Percentiles rank a stretch among this genome's conserved stretches.
Conservation (phyloP, 2,113 vertebrate species). For the Hirundichthys speculiger region DNA sequence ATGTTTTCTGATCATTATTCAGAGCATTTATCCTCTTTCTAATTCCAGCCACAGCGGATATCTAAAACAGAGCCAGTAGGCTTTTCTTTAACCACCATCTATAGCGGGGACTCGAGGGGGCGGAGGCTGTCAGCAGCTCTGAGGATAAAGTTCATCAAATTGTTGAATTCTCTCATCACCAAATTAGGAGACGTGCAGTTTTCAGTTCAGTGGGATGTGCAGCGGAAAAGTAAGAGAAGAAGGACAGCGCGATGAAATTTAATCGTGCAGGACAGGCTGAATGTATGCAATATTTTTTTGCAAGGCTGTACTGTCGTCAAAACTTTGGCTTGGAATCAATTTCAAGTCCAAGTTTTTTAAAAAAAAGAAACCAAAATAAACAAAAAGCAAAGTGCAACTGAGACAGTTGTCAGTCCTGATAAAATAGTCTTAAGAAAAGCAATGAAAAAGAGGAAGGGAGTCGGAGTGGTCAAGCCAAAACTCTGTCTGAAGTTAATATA, state of each 20-base stretch:
- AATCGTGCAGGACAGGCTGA: slow-evolving; percentile 9
- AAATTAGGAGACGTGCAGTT: slow-evolving; percentile 70
- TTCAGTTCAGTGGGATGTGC: slow-evolving; percentile 34
- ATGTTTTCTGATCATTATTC: slow-evolving; percentile 78
- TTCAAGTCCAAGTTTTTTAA: slow-evolving; percentile 1
- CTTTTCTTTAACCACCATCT: slow-evolving; percentile 50
- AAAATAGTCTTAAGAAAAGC: slow-evolving; percentile 52
- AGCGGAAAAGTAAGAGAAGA: slow-evolving; percentile 36
- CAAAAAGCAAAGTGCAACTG: slow-evolving; percentile 35
- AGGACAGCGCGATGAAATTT: slow-evolving; percentile 17
- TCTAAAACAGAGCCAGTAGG: slow-evolving; percentile 66
- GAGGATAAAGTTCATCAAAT: slow-evolving; percentile 61
- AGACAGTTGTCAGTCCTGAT: slow-evolving; percentile 30
- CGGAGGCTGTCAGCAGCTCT: slow-evolving; percentile 69
- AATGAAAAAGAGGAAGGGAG: slow-evolving; percentile 33
- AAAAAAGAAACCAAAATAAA: slow-evolving; percentile 40
- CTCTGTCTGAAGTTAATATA: slow-evolving; percentile 72
- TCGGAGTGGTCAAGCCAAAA: slow-evolving; percentile 57
- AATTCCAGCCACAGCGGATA: slow-evolving; percentile 72
- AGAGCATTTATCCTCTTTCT: slow-evolving; percentile 72
- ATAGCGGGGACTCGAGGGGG: slow-evolving; percentile 47
- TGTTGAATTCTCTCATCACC: slow-evolving; percentile 71
- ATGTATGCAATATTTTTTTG: slow-evolving; percentile 11
- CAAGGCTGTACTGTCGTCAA: background rate
- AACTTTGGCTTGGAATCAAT: slow-evolving; percentile 21